Evolutionary conservation across 2,797 vertebrate genomes (phyloP).

Genomic region (Catharus ustulatus): DNA sequence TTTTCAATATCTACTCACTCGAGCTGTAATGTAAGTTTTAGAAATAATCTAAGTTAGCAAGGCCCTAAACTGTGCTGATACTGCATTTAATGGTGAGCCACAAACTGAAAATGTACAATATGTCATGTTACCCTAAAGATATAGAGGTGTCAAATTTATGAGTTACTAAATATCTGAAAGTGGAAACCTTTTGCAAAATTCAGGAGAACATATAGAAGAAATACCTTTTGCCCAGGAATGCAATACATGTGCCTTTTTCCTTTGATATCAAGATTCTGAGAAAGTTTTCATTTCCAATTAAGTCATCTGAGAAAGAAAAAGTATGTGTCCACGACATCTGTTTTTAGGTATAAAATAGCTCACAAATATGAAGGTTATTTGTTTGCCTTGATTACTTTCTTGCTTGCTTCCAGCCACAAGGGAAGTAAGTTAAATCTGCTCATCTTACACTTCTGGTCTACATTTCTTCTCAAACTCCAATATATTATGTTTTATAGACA

Average conservation of each 20-base stretch:
- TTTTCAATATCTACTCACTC: not conserved
- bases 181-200: not conserved
- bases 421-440: not conserved
- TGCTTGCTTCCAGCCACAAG: not conserved
- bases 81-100: not conserved
- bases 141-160: not conserved
- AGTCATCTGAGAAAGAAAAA: not conserved
- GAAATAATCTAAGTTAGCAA: not conserved
- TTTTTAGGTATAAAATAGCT: not conserved
- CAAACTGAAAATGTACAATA: not conserved
- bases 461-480: not conserved
- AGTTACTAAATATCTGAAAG: not conserved
- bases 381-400: not conserved
- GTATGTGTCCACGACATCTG: not conserved
- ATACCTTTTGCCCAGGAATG: not conserved
- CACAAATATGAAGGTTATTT: not conserved
- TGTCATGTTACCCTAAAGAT: not conserved
- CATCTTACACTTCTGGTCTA: not conserved
- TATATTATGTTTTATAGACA: not conserved
- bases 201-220: not conserved
- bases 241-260: accelerated
- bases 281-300: not conserved
- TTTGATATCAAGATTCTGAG: not conserved
- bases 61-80: not conserved
- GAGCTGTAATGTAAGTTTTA: not conserved